Base-by-base conservation (phyloP, 1,140 invertebrate genomes). In the Trachymyrmex septentrionalis region DNA sequence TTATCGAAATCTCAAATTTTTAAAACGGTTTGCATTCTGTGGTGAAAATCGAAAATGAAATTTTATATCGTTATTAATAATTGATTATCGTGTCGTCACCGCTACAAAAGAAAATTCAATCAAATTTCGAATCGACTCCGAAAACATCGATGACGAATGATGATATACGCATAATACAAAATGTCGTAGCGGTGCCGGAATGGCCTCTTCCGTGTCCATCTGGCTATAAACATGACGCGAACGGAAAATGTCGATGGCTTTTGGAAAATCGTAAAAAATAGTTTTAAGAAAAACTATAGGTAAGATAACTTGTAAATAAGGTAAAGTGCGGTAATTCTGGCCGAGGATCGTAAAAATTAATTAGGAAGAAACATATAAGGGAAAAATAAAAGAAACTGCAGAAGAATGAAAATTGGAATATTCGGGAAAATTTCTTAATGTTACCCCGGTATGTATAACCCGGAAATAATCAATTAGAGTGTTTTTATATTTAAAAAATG, bases 171-270 rank as follows among this genome's bases (percentile, higher is more conserved):
- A 34, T 6, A 34, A 0, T 34, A 34, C 0, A 34, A 34, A 34
- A 82, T 44, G 72, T 86, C 21, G 72, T 86, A 55, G 4, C 16
- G 2, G 67, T n/a, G 4, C 77, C 66, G 9, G 38, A 50, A 0
- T 30, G 30, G 5, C 30, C 3, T 30, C 3, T 50, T 10, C 3
- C 19, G 6, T 86, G 67, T 66, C 66, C 77, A 6, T 0, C 1
- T n/a, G 55, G 66, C 6, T 55, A 86, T 9, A 55, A 16, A 82
- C 34, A 12, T 24, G 57, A 86, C 14, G 0, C 14, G 1, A 81
- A 64, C 0, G 77, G 67, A 14, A 71, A 9, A 14, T 86, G 85
- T 24, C 76, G 85, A 24, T 44, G n/a, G 5, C 4, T 61, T 34
- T 9, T 66, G 19, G 3, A 16, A 21, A 67, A 30, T 0, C 3